Evolutionary conservation across 2,113 vertebrate genomes (phyloP), one percentile per base, ranked within the genome.

Genomic region (Ranitomeya variabilis): DNA sequence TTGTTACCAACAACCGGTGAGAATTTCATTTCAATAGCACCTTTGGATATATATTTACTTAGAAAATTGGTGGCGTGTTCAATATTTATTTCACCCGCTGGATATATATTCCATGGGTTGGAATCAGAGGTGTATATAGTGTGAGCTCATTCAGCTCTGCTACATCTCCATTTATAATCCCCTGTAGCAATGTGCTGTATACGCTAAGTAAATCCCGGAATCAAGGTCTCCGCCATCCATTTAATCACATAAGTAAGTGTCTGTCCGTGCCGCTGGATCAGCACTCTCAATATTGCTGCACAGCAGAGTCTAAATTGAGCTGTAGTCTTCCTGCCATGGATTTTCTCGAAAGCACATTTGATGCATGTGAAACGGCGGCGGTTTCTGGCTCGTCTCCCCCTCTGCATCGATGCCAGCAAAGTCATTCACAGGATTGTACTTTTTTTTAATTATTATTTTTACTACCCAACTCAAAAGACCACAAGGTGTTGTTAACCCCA

Each of bases 291-390:
- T 81, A 12, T 21, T 60, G 80, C 80, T 66, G 31, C 11, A 52
- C 37, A 51, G 60, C 80, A 67, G 80, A 21, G 31, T 80, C 76
- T 55, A 79, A 79, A 80, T 78, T 80, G 76, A 87, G 86, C 23
- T 76, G 60, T 86, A 76, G 26, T 23, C 71, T 74, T 76, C 26
- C 26, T 21, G 21, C 54, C 21, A 87, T 87, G 77, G 59, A 87
- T 87, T 87, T 87, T 87, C 86, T 87, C 51, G 76, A 86, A 37
- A 87, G 86, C 62, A 16, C 55, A 67, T 80, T 87, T 87, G 86
- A 87, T 87, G 77, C 45, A 87, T 86, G 85, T 76, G 73, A 86
- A 86, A 86, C 77, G 14, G 37, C 10, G 62, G 51, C 26, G 6
- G 37, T 21, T 71, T 86, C 55, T 87, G 76, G 86, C 74, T 64